These are phyloP conservation scores for Branchellion lobata DNA, from an alignment of 2,888 invertebrate genomes.

Conservation along the genomic window DNA sequence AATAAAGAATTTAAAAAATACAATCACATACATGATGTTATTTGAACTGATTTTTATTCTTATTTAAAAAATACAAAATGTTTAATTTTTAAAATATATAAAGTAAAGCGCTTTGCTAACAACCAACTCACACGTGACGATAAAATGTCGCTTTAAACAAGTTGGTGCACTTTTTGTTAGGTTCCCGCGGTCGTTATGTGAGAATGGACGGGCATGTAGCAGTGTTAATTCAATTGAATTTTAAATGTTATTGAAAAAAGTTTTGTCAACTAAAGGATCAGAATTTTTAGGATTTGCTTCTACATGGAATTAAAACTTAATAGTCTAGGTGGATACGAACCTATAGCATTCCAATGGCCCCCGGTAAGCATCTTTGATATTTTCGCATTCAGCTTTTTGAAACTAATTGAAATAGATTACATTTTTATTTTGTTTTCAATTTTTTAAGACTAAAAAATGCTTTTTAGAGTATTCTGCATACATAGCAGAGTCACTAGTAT, in stretches of 20 bases:
- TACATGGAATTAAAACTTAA: constrained; percentile 41
- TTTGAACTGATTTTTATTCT: no score
- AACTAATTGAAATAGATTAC: background rate
- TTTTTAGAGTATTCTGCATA: no score
- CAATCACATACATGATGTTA: no score
- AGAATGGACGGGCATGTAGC: background rate
- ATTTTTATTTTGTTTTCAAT: background rate
- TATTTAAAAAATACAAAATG: no score
- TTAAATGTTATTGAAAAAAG: background rate
- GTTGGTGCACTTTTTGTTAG: background rate
- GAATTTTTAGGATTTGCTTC: background rate
- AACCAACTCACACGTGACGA: background rate
- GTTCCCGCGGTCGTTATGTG: constrained; percentile 1
- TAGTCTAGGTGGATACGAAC: constrained; percentile 38
- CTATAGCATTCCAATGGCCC: constrained; percentile 33
- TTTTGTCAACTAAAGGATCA: background rate
- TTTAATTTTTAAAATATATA: no score
- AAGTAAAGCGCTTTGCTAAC: no score
- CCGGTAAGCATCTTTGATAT: constrained; percentile 11
- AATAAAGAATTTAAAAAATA: no score
- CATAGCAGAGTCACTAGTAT: background rate
- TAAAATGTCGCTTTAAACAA: constrained; percentile 19
- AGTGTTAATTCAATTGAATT: background rate
- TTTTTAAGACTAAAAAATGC: no score
- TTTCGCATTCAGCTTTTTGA: background rate